Evolutionary conservation across 1,140 invertebrate genomes (phyloP), one percentile per base, ranked within the genome.

Genomic region (Triops longicaudatus): DNA sequence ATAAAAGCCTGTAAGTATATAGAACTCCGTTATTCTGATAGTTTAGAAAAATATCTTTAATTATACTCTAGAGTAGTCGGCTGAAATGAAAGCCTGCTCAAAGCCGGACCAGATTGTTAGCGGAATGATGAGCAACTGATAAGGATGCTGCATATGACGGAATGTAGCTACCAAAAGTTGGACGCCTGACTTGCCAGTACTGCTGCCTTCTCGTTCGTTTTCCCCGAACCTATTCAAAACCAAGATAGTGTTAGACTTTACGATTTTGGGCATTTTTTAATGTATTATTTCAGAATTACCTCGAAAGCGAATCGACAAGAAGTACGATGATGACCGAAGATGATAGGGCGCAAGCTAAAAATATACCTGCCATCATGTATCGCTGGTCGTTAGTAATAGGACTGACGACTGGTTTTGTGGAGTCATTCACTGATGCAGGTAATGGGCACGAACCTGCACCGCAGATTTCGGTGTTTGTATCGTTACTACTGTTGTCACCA

Each of bases 51-150:
- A 17, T 44, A 75, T 31, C 12, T 41, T 73, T 37, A 37, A 37
- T 74, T 76, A 87, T 87, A 94, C 93, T 87, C 93, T 93, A 7
- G 96, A 98, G 82, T 94, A 98, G 81, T 98, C 95, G 71, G 95
- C 94, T 14, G 92, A 91, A 78, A 98, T 93, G 85, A 98, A 98
- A 0, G 94, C 95, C 83, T 99, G 96, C 83, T 98, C 96, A 88
- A 98, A 92, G 73, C 97, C 97, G 81, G 97, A 98, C 90, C 94
- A 99, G 42, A 98, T 85, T 0, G 97, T 98, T 77, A 99, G 90
- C 0, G 96, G 95, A 80, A 98, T 96, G 10, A 99, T 88, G 4
- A 98, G 86, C 80, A 97, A 90, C 82, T 98, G 95, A 81, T 95
- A 93, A 0, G 91, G 91, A 37, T 84, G 83, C 85, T 92, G 94